Base-by-base conservation (phyloP, 2,888 invertebrate genomes). In the Tryphoninae sp. region DNA sequence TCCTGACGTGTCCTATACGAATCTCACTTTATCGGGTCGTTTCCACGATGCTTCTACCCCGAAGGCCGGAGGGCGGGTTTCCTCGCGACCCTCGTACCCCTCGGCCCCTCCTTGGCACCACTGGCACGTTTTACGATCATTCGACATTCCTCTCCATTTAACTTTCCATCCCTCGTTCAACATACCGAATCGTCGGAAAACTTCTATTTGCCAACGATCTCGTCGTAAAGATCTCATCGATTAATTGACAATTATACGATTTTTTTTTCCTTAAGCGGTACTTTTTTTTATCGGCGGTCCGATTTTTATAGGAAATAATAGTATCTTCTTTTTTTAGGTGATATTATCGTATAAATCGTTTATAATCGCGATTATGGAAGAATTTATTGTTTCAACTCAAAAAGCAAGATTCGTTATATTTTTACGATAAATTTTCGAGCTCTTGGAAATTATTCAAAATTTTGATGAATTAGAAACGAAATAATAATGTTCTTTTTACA, bases 11-110 rank as follows among this genome's bases (percentile, higher is more conserved):
- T 62, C 69, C 26, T 62, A 22, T 40, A 62, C 42, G 58, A 55
- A 62, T 58, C 69, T 74, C 64, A 49, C 68, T 80, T 62, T 45
- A 42, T 55, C 40, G 33, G 22, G n/a, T 72, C 13, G 23, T 75
- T 55, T 64, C 42, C 11, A 19, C 45, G 45, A 45, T 13, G 45
- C 13, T 45, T 45, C 45, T 9, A 13, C 45, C 3, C 11, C 11
- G 45, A 45, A 45, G 33, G 33, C 33, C 33, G 33, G 33, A 33
- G 33, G 33, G 7, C 33, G 33, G 33, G 33, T 33, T 33, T 33
- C 4, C 33, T 53, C 16, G 7, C 53, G 33, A 33, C 33, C 33
- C 33, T 33, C 33, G 6, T 33, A 33, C 33, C 33, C 33, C 33
- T 6, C 4, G 4, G 1, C 33, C 33, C 7, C 33, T 33, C 6